Base-by-base conservation (phyloP, 1,140 invertebrate species). In the Samia ricini region DNA sequence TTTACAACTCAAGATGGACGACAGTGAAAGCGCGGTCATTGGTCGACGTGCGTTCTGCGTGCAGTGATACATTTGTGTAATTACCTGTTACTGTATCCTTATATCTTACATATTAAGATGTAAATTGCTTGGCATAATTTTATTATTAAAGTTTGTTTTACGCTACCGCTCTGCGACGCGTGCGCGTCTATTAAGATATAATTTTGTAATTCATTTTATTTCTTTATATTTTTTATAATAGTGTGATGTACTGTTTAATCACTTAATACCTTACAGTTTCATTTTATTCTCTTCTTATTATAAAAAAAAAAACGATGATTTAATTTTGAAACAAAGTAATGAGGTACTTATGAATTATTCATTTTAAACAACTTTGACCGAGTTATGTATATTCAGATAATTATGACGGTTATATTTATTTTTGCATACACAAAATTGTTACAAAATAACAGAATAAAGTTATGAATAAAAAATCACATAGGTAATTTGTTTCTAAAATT, bases 1-100 rank as follows among this genome's bases (percentile, higher is more conserved):
- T 24, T 59, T 22, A 22, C 20, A 33, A 74, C 69, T 65, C 69
- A 85, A 88, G 79, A 87, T 85, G 79, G 85, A 74, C 79, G 81
- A 71, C 78, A 85, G 85, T 83, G 85, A 88, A 88, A 88, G 85
- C 81, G 78, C 85, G 82, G 85, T 86, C 85, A 86, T 88, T 86
- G 85, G 83, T 86, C 82, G 85, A 60, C 66, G 71, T 68, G 66
- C 64, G 74, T 60, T 61, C 75, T 85, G 83, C 85, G 82, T 84
- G 84, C 75, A 70, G 59, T 77, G 79, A 62, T 55, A 79, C 82
- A 75, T 79, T 63, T 19, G 69, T 77, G 69, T 12, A 19, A 20
- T 29, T 58, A 29, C 42, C 24, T 2, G 2, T 61, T 23, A 12
- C 18, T 23, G 21, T 51, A 0, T 6, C 50, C 42, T 29, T 70